Conservation (phyloP, 2,888 invertebrate genomes). For the Tortricodes alternella region DNA sequence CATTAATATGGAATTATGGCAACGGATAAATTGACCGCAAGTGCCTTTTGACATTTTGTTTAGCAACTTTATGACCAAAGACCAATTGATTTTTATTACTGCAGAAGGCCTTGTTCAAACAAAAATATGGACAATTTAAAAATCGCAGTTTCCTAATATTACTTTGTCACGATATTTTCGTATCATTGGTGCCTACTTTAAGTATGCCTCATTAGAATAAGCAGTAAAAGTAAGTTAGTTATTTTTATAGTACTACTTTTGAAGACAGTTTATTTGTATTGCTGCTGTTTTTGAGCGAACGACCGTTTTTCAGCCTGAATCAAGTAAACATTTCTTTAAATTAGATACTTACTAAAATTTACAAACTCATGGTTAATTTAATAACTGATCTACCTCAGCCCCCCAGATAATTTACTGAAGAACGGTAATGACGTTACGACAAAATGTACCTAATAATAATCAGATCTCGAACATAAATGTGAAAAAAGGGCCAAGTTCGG, state of each 20-base stretch:
- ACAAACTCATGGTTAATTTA: no score
- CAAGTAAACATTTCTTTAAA: no score
- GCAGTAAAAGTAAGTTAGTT: constrained; percentile 5
- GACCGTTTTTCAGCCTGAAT: no score
- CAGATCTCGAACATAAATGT: no score
- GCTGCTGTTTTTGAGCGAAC: not conserved
- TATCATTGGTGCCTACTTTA: constrained; percentile 16
- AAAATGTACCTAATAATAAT: constrained; percentile 7
- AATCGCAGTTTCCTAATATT: constrained; percentile 37
- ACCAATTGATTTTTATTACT: constrained; percentile 39
- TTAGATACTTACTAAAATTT: no score
- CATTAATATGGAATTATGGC: constrained; percentile 62
- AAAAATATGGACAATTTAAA: constrained; percentile 37
- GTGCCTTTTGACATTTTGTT: constrained; percentile 38
- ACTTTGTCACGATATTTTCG: constrained; percentile 37
- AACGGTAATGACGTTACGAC: not conserved
- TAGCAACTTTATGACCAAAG: constrained; percentile 38
- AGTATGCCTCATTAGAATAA: constrained; percentile 8
- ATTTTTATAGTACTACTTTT: not conserved
- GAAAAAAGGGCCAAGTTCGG: no score
- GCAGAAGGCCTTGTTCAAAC: constrained; percentile 35
- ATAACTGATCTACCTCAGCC: no score
- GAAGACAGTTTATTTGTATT: not conserved
- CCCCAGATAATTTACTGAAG: no score
- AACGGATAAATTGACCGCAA: constrained; percentile 50